Percentiles rank a stretch among this genome's conserved stretches.
Evolutionary conservation across 92 coral and sea anemone species (phyloP).

Genomic region (Micromussa lordhowensis): DNA sequence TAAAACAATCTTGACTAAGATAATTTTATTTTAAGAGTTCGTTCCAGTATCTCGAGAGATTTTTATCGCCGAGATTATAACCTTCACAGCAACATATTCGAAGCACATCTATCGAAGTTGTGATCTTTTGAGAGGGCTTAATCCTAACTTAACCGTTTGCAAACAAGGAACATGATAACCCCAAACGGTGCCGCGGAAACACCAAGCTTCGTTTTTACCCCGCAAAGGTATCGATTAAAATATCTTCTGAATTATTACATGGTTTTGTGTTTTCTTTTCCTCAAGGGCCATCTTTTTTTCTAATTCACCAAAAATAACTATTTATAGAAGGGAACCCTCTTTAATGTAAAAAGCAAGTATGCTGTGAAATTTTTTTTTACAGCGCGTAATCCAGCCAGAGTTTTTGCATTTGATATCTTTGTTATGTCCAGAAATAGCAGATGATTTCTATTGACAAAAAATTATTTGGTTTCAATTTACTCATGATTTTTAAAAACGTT

Average conservation of each 20-base stretch:
- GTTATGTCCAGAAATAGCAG: neutral
- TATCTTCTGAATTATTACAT: constrained; percentile 39
- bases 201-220: constrained; percentile 23
- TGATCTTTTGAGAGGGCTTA: constrained; percentile 22
- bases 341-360: constrained; percentile 34
- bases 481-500: neutral
- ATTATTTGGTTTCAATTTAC: neutral
- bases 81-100: neutral
- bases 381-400: neutral
- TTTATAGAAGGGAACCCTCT: constrained; percentile 46
- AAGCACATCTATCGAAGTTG: constrained; percentile 6
- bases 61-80: neutral
- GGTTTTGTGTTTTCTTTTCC: constrained; percentile 59
- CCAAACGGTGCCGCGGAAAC: constrained; percentile 51
- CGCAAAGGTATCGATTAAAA: constrained; percentile 56
- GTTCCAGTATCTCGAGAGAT: neutral
- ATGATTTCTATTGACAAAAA: neutral
- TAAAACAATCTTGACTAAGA: neutral
- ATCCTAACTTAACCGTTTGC: constrained; percentile 30
- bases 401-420: neutral
- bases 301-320: constrained; percentile 50
- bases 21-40: neutral
- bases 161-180: constrained; percentile 35
- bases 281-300: constrained; percentile 54
- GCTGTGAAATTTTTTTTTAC: constrained; percentile 4